Percentiles rank a stretch among this genome's conserved stretches.
Evolutionary conservation across 2,797 vertebrate genomes (phyloP).

Genomic region (Discoglossus pictus): DNA sequence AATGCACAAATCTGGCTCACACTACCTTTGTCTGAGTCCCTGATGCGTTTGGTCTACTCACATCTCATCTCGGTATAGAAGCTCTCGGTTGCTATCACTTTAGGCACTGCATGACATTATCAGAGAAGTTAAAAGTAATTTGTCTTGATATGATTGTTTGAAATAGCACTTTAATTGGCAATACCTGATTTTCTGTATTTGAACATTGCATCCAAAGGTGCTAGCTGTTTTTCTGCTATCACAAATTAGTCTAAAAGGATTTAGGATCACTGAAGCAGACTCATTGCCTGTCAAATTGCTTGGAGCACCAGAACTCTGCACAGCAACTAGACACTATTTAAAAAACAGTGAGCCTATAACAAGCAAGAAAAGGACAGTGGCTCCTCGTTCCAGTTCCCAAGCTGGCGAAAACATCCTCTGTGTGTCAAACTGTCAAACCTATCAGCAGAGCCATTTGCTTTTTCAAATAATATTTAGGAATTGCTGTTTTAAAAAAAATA

Average conservation of each 20-base stretch:
- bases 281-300: conserved; percentile 72
- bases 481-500: conserved; percentile 77
- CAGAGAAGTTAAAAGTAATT: conserved; percentile 77
- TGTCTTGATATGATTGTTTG: conserved; percentile 80
- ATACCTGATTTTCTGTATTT: conserved; percentile 73
- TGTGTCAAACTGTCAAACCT: conserved; percentile 77
- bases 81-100: conserved; percentile 64
- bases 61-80: conserved; percentile 52
- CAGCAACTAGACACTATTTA: conserved; percentile 64
- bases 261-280: conserved; percentile 78
- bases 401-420: conserved; percentile 65
- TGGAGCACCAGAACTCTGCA: conserved; percentile 61
- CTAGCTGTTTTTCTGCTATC: conserved; percentile 84
- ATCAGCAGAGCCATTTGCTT: conserved; percentile 74
- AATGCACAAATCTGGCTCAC: conserved; percentile 58
- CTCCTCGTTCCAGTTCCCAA: conserved; percentile 59
- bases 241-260: conserved; percentile 83
- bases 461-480: conserved; percentile 83
- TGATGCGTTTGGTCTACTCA: conserved; percentile 31
- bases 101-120: conserved; percentile 76
- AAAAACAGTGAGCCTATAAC: conserved; percentile 62
- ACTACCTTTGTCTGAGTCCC: conserved; percentile 42
- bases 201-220: conserved; percentile 75
- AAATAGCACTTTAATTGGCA: conserved; percentile 75
- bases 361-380: conserved; percentile 61